phyloP scores from a whole-genome alignment of 23 tunicate genomes.

The Halocynthia aurantium region DNA sequence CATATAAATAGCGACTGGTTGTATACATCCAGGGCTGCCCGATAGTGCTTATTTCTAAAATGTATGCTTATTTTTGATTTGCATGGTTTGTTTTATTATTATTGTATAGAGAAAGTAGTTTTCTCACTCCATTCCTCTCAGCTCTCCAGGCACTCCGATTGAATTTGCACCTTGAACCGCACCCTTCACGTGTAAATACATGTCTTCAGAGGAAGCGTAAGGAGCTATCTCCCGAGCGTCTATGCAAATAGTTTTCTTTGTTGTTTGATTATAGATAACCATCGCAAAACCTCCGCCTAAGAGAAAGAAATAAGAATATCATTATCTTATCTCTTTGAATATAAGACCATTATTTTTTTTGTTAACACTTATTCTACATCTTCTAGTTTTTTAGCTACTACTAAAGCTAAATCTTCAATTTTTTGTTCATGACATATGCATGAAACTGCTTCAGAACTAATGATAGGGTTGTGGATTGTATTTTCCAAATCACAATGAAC shows the following conservation, averaged over 20 bases:
- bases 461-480: neutral
- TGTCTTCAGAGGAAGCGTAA: constrained; percentile 4
- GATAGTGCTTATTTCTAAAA: too few relatives aligned
- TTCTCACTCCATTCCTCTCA: constrained; percentile 53
- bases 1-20: too few relatives aligned
- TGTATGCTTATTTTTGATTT: too few relatives aligned
- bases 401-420: neutral
- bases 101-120: too few relatives aligned
- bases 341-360: too few relatives aligned
- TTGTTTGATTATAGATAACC: constrained; percentile 49
- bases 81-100: too few relatives aligned
- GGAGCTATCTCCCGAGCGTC: constrained; percentile 70
- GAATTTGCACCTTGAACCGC: constrained; percentile 4
- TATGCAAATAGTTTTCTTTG: constrained; percentile 31
- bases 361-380: too few relatives aligned
- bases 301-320: neutral
- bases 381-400: too few relatives aligned
- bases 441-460: too few relatives aligned
- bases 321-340: too few relatives aligned
- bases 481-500: neutral
- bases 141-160: constrained; percentile 71
- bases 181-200: constrained; percentile 9
- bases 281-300: constrained; percentile 79
- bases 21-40: too few relatives aligned
- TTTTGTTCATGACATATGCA: neutral